Base-by-base conservation (phyloP, 1,140 invertebrate species). In the Leptonema lineaticorne region DNA sequence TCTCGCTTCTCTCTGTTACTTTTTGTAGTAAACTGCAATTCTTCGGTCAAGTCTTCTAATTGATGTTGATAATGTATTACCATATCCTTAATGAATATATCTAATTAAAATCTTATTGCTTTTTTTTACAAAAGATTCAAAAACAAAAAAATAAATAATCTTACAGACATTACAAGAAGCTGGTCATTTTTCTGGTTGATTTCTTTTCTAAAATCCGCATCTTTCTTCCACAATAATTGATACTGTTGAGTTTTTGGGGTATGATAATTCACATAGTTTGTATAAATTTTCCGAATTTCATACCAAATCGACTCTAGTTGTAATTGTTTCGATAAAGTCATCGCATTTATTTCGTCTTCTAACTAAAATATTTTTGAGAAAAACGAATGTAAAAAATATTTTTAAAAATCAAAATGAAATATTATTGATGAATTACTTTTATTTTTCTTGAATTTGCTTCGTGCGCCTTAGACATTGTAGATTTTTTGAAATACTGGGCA, bases 181-280 rank as follows among this genome's bases (percentile, higher is more conserved):
- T 76, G 76, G 0, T 74, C 56, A 18, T 80, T 78, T 58, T 82
- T 79, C 30, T 75, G 77, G 14, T 77, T 75, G 14, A 83, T 83
- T 27, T 82, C 79, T 48, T 75, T 74, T 48, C 78, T 76, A 58
- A 81, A 82, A 65, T 78, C 79, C 16, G 79, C 76, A 59, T 83
- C 81, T 68, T 82, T 83, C 62, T 82, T 77, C 9, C 75, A 72
- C 26, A 83, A 63, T 0, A 72, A 73, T 18, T 78, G 75, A 59
- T 82, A 83, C 58, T 83, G 79, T 11, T 71, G 74, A 75, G 81
- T 81, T n/a, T 81, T 81, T 0, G 81, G 80, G 14, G 77, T 77
- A 60, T 82, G 80, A 63, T 79, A 77, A 29, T 81, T 79, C 11
- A 79, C 69, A 66, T 78, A 82, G 0, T 74, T 70, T 27, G 74